Evolutionary conservation across 2,888 invertebrate genomes (phyloP).

Genomic region (Lepidocyrtinus sp.): DNA sequence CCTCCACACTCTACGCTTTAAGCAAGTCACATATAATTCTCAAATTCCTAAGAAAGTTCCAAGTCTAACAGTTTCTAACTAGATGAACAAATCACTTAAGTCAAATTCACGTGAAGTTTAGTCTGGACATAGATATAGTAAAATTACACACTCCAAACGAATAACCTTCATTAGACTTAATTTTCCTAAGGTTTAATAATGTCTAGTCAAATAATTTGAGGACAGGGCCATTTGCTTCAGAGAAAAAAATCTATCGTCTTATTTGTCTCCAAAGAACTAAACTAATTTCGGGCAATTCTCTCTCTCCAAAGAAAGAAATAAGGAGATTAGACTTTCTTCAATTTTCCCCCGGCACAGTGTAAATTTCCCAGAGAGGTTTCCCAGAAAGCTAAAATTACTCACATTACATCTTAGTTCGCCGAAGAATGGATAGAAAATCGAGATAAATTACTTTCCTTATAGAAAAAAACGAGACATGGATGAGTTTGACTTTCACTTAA

Average conservation of each 20-base stretch:
- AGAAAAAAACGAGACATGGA: background rate
- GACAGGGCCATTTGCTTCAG: too few species aligned
- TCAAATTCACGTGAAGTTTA: background rate
- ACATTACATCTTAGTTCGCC: background rate
- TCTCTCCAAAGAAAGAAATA: background rate
- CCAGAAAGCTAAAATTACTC: background rate
- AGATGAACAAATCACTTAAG: background rate
- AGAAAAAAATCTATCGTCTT: too few species aligned
- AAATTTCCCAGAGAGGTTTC: background rate
- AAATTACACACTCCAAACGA: background rate
- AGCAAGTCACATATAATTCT: too few species aligned
- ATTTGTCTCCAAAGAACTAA: background rate
- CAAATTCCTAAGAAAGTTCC: too few species aligned
- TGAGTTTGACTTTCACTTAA: conserved; percentile 11
- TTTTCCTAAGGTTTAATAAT: background rate
- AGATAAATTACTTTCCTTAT: conserved; percentile 4
- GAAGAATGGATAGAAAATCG: background rate
- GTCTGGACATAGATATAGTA: background rate
- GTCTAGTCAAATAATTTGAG: background rate
- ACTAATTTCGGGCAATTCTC: background rate
- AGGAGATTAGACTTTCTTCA: background rate
- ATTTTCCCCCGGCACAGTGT: background rate
- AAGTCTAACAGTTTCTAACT: background rate
- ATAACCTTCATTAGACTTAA: background rate
- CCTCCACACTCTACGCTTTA: background rate